Percentiles rank a stretch among this genome's conserved stretches.
phyloP scores from a whole-genome alignment of 2,113 vertebrate genomes.

The Octodon degus region DNA sequence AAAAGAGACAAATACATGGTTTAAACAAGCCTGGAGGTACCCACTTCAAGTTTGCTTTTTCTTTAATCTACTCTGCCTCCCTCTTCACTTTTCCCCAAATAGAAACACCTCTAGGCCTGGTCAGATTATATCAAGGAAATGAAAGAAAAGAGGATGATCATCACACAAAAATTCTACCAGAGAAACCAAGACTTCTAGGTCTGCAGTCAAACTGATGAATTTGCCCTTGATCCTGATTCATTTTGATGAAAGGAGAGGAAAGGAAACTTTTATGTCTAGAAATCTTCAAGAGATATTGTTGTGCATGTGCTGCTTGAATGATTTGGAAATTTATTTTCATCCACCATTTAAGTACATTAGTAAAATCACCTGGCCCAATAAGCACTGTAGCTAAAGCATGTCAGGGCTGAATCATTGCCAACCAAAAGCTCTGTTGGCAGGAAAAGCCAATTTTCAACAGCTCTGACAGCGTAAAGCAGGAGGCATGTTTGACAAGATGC shows the following conservation, averaged over 20 bases:
- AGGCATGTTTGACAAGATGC: conserved; percentile 80
- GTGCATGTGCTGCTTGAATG: neutral
- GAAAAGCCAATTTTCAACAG: conserved; percentile 75
- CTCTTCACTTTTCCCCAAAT: neutral
- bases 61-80: neutral
- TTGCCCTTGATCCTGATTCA: neutral
- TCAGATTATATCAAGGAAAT: neutral
- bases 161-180: neutral
- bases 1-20: neutral
- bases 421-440: conserved; percentile 64
- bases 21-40: neutral
- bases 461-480: conserved; percentile 75
- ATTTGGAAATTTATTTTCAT: conserved; percentile 22
- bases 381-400: conserved; percentile 51
- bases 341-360: conserved; percentile 25
- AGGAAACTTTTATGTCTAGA: neutral
- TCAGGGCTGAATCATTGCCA: conserved; percentile 52
- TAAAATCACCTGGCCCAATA: conserved; percentile 61
- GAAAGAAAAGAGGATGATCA: neutral
- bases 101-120: neutral
- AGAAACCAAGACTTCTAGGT: neutral
- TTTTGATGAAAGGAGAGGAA: neutral
- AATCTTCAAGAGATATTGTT: neutral
- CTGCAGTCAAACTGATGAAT: neutral
- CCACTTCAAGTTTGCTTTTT: neutral